Evolutionary conservation across 2,888 invertebrate genomes (phyloP), one percentile per base, ranked within the genome.

Genomic region (Aspidiotus destructor): DNA sequence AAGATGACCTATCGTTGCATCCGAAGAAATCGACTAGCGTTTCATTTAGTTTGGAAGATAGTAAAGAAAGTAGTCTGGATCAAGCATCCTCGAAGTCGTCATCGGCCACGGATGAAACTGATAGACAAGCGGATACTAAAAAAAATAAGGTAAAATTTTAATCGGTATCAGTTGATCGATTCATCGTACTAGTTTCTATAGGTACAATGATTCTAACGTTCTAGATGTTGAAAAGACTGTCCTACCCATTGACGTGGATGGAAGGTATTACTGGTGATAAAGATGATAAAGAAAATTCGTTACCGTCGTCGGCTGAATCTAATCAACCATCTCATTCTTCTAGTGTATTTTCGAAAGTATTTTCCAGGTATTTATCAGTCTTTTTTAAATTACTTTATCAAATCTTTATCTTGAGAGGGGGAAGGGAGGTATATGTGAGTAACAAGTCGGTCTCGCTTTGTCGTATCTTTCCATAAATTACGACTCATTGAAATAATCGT

Each of bases 231-330:
- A 93, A 93, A 79, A 84, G 92, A 74, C 84, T 94, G 71, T 92
- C 92, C 0, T 92, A 93, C 80, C 93, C 93, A 15, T 79, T 93
- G 67, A 87, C 92, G 2, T 92, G 92, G 92, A 91, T 92, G 82
- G 92, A 92, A 77, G 91, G 92, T 2, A 72, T 70, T 41, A 87
- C 89, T 0, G 87, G 89, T 69, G 91, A 90, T 72, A 85, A 84
- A 72, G 84, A 83, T 71, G 80, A 80, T 70, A 80, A 80, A 71
- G 79, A 80, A 75, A 71, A 76, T 63, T 77, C 77, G 73, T 77
- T 79, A 69, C 73, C 75, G 28, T 74, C 74, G n/a, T 74, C 76
- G 8, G 75, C 74, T 42, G 75, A 75, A 68, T 83, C 84, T 80
- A 77, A 84, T 78, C 79, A 72, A 80, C 83, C 72, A 82, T 83